Percentiles rank a stretch among this genome's conserved stretches.
phyloP scores from a whole-genome alignment of 2,113 vertebrate genomes.

The Microtus oregoni region DNA sequence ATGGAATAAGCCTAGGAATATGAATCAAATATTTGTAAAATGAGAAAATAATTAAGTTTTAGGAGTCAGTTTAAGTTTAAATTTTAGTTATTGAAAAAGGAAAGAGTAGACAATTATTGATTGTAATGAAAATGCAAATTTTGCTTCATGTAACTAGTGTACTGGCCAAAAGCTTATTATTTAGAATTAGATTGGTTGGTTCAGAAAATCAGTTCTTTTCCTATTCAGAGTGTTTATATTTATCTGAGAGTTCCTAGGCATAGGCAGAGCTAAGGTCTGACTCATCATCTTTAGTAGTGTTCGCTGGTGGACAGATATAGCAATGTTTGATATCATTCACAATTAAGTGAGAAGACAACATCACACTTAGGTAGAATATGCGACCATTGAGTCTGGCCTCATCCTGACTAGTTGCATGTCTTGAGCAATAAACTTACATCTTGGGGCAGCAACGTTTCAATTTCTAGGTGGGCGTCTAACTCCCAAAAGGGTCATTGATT shows the following conservation, averaged over 20 bases:
- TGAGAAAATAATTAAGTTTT: neutral
- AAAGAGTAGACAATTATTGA: neutral
- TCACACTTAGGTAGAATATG: neutral
- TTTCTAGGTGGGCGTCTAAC: neutral
- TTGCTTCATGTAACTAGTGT: neutral
- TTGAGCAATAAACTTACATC: neutral
- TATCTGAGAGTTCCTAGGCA: neutral
- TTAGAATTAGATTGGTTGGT: neutral
- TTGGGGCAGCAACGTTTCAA: neutral
- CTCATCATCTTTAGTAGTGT: neutral
- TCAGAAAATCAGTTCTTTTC: neutral
- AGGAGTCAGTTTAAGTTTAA: conserved; percentile 43
- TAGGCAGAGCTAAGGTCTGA: neutral
- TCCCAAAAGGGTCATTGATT: neutral
- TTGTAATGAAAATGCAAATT: neutral
- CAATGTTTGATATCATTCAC: neutral
- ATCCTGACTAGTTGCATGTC: neutral
- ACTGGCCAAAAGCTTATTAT: neutral
- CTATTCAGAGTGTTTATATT: neutral
- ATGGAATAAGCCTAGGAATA: neutral
- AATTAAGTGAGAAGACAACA: neutral
- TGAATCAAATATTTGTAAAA: neutral
- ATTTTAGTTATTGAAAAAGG: neutral
- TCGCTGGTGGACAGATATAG: neutral
- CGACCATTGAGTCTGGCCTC: neutral